Evolutionary conservation across 2,888 invertebrate genomes (phyloP), one percentile per base, ranked within the genome.

Genomic region (Nowickia ferox): DNA sequence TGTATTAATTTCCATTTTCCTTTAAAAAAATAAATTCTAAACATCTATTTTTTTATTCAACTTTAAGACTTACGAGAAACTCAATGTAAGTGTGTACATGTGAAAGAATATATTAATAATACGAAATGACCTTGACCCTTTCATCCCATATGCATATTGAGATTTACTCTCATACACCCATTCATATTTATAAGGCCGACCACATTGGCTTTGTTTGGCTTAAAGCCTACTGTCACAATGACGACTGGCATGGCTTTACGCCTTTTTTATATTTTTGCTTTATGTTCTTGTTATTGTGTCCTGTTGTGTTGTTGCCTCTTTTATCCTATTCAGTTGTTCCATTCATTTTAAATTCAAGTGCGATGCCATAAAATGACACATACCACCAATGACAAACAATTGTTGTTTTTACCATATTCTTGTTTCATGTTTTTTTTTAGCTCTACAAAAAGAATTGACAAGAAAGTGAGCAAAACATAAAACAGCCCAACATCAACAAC

Each of bases 61-160:
- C 1, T 53, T 19, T 8, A 17, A 19, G 53, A 53, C 53, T 53
- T 8, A 19, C 4, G 8, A 38, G 44, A 59, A 57, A 5, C 13
- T 51, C 48, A 42, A n/a, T 22, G 13, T 42, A 15, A 42, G 46
- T 46, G 38, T 17, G n/a, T 55, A 10, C 17, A 19, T 53, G 15
- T 55, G 48, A 8, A 40, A 22, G 10, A 3, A 3, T 11, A 51
- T 42, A 22, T 9, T 17, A 48, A 2, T 51, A 30, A 30, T 30
- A 30, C 2, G 6, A 46, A 76, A 76, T 72, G 79, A 83, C 86
- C 86, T 86, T 86, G 86, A 86, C 86, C 86, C 72, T 86, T 83
- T 83, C 79, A 83, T 83, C 61, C 48, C 42, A 68, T 77, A 77
- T 80, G 63, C 79, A 76, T 76, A 72, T 66, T 75, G 13, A 59